phyloP scores from a whole-genome alignment of 2,113 vertebrate genomes.

The Corvus cornix region DNA sequence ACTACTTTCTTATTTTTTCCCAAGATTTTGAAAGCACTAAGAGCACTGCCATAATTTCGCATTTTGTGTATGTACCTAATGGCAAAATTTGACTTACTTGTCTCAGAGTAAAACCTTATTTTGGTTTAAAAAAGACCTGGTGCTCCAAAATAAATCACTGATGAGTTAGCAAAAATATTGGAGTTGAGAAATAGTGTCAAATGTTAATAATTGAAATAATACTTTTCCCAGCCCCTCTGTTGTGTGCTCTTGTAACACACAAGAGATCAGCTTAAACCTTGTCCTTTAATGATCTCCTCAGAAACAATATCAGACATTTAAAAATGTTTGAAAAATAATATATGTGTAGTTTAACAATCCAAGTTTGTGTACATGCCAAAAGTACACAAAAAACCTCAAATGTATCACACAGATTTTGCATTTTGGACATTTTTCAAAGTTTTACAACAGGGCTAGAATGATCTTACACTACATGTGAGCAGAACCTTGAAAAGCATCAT shows the following conservation, averaged over 20 bases:
- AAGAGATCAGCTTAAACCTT: neutral
- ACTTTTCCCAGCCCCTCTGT: neutral
- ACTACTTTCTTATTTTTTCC: neutral
- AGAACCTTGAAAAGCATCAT: neutral
- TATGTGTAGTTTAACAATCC: neutral
- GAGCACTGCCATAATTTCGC: neutral
- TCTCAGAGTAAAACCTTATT: neutral
- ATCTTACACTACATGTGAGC: neutral
- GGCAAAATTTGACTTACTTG: neutral
- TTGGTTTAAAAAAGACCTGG: neutral
- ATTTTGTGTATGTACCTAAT: neutral
- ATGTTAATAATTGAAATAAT: neutral
- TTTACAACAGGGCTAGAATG: neutral
- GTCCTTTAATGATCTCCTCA: neutral
- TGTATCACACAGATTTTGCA: neutral
- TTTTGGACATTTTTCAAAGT: neutral
- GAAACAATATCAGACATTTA: neutral
- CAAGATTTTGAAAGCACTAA: neutral
- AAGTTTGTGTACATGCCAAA: neutral
- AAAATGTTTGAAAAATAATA: neutral
- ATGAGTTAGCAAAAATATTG: neutral
- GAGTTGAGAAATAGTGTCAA: neutral
- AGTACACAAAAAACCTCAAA: neutral
- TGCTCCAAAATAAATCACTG: neutral
- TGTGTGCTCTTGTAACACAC: neutral